Evolutionary conservation across 2,113 vertebrate species (phyloP).

Genomic region (Epinephelus moara): DNA sequence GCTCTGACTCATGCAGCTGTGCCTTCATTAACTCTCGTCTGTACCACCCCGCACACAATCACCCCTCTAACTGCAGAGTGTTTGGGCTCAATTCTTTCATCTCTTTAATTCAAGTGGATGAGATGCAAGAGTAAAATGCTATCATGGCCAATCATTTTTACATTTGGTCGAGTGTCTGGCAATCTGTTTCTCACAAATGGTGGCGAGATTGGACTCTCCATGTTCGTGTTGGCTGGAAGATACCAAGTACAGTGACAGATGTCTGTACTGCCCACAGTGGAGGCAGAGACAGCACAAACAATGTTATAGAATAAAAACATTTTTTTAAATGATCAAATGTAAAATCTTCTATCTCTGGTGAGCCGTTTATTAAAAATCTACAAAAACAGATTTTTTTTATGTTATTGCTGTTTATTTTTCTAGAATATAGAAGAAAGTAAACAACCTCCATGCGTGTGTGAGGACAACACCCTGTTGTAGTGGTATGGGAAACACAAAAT

Average conservation of each 20-base stretch:
- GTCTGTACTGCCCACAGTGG: not conserved
- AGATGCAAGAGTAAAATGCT: conserved; percentile 29
- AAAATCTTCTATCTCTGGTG: not conserved
- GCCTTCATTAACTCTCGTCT: conserved; percentile 37
- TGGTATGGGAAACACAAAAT: not conserved
- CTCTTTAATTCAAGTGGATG: conserved; percentile 46
- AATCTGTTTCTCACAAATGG: conserved; percentile 3
- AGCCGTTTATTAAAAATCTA: conserved; percentile 14
- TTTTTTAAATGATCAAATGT: conserved; percentile 3
- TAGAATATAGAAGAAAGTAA: not conserved
- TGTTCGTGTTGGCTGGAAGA: conserved; percentile 15
- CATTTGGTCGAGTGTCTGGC: conserved; percentile 30
- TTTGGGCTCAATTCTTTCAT: conserved; percentile 34
- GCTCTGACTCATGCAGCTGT: conserved; percentile 53
- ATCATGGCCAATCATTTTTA: conserved; percentile 28
- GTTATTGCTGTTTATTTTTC: not conserved
- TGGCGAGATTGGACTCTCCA: conserved; percentile 4
- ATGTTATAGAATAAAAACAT: conserved; percentile 10
- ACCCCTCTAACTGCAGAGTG: conserved; percentile 32
- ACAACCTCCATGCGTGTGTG: not conserved
- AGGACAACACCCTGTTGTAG: not conserved
- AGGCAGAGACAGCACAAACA: not conserved
- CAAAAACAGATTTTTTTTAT: not conserved
- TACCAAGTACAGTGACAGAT: not conserved
- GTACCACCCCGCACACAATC: not conserved